Conservation (phyloP, 2,888 invertebrate genomes). For the Clepsis dumicolana region DNA sequence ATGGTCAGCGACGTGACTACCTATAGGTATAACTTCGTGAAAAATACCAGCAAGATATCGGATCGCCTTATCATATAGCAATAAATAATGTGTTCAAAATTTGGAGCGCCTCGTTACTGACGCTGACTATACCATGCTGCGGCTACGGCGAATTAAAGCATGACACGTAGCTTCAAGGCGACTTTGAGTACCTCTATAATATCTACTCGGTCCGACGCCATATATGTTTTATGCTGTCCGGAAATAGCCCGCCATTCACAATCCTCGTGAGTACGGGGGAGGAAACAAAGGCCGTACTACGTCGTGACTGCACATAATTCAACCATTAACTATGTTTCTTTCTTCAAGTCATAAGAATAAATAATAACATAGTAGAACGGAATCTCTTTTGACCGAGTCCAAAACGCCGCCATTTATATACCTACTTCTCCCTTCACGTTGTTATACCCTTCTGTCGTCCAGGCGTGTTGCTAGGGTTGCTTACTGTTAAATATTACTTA, state of each 20-base stretch:
- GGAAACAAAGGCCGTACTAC: conserved; percentile 53
- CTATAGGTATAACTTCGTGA: neutral
- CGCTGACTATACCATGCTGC: neutral
- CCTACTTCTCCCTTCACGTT: too few species aligned
- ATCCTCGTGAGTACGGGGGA: conserved; percentile 46
- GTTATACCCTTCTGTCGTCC: too few species aligned
- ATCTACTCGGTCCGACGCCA: conserved; percentile 44
- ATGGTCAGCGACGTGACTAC: neutral
- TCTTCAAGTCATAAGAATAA: neutral
- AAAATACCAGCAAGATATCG: neutral
- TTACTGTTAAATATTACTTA: too few species aligned
- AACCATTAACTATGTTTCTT: conserved; percentile 5
- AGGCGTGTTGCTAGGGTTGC: too few species aligned
- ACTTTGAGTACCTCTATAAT: conserved; percentile 47
- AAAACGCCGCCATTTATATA: too few species aligned
- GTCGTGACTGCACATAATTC: conserved; percentile 48
- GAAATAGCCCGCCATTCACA: conserved; percentile 58
- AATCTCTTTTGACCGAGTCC: too few species aligned
- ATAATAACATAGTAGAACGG: neutral
- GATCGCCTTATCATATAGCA: neutral
- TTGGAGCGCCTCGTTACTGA: neutral
- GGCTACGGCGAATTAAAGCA: conserved; percentile 48
- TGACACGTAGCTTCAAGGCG: conserved; percentile 54
- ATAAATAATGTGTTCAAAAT: neutral
- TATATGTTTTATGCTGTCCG: conserved; percentile 51